These are phyloP conservation scores for Phylloscopus whistleri DNA, from an alignment of 2,113 vertebrate species.

Conservation along the genomic window DNA sequence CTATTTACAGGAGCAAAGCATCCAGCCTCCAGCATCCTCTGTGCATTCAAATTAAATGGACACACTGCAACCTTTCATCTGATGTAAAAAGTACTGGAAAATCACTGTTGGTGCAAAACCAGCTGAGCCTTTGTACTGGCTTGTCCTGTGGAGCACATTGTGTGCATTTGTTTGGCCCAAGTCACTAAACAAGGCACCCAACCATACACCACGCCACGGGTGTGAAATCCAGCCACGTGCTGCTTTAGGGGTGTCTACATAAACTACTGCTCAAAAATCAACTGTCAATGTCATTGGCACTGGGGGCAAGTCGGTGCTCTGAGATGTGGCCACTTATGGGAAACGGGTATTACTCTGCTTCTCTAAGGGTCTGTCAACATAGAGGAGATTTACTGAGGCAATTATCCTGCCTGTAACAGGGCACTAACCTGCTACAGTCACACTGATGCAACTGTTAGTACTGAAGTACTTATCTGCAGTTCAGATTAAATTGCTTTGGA, in stretches of 20 bases:
- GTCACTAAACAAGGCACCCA: background rate
- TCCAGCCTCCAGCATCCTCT: background rate
- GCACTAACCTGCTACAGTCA: background rate
- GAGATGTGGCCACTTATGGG: fast-evolving
- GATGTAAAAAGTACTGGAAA: background rate
- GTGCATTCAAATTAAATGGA: background rate
- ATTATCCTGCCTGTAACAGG: background rate
- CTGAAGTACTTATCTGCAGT: background rate
- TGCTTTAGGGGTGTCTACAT: background rate
- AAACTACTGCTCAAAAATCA: background rate
- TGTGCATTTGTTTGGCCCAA: background rate
- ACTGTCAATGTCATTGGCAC: background rate
- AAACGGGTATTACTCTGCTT: background rate
- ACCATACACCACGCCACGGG: fast-evolving
- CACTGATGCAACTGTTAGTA: background rate
- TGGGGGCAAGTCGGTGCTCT: background rate
- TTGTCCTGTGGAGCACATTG: background rate
- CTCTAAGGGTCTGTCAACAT: background rate
- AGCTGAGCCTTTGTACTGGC: background rate
- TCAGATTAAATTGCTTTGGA: background rate
- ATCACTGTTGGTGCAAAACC: background rate
- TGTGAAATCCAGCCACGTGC: background rate
- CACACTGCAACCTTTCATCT: background rate
- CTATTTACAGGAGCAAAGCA: background rate
- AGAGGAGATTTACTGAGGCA: background rate